These are phyloP conservation scores for Cerastis leucographa DNA, from an alignment of 2,888 invertebrate species.

Conservation along the genomic window DNA sequence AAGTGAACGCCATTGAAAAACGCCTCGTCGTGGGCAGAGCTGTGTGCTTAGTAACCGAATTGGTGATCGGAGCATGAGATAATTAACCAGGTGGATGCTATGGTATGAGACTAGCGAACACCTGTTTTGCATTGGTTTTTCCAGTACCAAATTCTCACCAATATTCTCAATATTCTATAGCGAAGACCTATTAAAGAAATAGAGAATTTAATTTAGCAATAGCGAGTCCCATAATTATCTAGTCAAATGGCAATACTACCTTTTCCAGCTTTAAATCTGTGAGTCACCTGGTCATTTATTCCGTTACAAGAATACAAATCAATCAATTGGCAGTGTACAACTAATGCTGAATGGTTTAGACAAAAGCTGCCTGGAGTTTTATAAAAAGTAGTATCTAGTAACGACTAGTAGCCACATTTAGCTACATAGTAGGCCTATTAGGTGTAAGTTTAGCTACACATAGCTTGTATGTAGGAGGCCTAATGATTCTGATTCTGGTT, in stretches of 20 bases:
- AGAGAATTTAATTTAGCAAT: background rate
- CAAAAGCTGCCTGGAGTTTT: background rate
- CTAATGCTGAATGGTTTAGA: background rate
- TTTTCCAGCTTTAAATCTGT: constrained; percentile 9
- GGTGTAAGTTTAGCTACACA: constrained; percentile 7
- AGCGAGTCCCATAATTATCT: background rate
- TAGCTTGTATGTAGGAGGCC: constrained; percentile 32
- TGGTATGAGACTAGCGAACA: background rate
- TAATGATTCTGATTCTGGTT: background rate
- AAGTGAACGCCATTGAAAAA: constrained; percentile 22
- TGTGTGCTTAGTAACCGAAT: constrained; percentile 15
- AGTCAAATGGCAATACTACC: background rate
- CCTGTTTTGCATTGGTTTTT: constrained; percentile 12
- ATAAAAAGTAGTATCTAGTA: background rate
- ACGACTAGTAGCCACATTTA: background rate
- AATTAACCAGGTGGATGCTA: constrained; percentile 16
- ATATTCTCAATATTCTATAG: background rate
- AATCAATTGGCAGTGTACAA: background rate
- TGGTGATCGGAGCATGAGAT: background rate
- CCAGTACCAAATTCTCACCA: background rate
- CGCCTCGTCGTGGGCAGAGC: constrained; percentile 16
- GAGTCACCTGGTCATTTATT: constrained; percentile 11
- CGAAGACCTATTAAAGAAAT: background rate
- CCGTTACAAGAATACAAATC: constrained; percentile 3
- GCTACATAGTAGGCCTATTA: constrained; percentile 11